phyloP scores from a whole-genome alignment of 92 coral and sea anemone species.

The Bergia sp. region DNA sequence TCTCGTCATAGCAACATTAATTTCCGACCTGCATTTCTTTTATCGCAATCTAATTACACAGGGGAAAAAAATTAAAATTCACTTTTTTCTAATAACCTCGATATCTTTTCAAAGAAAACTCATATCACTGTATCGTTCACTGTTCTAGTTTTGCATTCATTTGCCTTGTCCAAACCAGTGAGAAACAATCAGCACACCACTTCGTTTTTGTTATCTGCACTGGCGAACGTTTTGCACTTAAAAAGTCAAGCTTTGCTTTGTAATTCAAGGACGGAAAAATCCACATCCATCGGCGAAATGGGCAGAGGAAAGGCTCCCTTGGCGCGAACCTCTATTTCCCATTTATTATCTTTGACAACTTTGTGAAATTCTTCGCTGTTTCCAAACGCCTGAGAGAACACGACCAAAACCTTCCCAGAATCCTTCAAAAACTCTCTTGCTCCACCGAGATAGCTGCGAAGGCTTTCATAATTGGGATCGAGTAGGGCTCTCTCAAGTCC shows the following conservation, averaged over 20 bases:
- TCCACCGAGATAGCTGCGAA: slow-evolving; percentile 60
- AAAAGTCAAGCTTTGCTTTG: slow-evolving; percentile 8
- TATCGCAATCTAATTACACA: not conserved
- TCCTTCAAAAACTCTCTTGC: slow-evolving; percentile 60
- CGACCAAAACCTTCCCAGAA: slow-evolving; percentile 50
- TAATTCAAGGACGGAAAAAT: slow-evolving; percentile 33
- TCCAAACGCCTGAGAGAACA: slow-evolving; percentile 60
- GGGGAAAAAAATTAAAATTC: not conserved
- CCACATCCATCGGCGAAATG: slow-evolving; percentile 32
- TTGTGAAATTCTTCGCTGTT: slow-evolving; percentile 52
- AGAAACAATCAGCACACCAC: not conserved
- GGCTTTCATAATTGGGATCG: slow-evolving; percentile 57
- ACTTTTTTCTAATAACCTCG: not conserved
- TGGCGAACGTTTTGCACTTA: not conserved
- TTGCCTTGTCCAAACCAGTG: not conserved
- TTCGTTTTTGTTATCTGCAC: not conserved
- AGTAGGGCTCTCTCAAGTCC: slow-evolving; percentile 61
- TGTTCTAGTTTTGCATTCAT: not conserved
- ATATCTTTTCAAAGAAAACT: not conserved
- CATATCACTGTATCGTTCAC: not conserved
- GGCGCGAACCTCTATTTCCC: slow-evolving; percentile 43
- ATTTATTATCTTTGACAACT: slow-evolving; percentile 56
- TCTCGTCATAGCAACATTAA: not conserved
- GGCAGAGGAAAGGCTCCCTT: slow-evolving; percentile 26
- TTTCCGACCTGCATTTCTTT: not conserved